A percentile compares a stretch with the other conserved stretches of the same genome.
phyloP scores from a whole-genome alignment of 2,888 invertebrate species.

The Polydrusus pterygomalis region DNA sequence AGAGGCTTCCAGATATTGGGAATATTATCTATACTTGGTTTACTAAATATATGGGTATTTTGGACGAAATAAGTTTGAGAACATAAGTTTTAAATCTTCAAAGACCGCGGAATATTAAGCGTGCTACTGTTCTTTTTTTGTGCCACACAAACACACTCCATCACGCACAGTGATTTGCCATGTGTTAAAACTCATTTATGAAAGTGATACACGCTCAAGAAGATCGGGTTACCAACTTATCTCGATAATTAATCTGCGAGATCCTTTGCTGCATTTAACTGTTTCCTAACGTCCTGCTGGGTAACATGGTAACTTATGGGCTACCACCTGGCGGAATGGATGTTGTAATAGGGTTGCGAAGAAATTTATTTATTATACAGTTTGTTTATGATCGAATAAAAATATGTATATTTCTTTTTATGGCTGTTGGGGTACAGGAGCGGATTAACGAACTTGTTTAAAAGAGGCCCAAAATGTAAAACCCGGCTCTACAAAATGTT shows the following conservation, averaged over 20 bases:
- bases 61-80: too few species aligned
- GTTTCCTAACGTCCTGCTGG: constrained; percentile 19
- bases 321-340: constrained; percentile 20
- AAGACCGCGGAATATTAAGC: not conserved
- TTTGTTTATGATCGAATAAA: too few species aligned
- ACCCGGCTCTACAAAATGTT: too few species aligned
- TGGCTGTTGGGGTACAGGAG: too few species aligned
- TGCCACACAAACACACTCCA: not conserved
- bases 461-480: too few species aligned
- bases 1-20: too few species aligned
- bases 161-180: constrained; percentile 20
- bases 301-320: constrained; percentile 21
- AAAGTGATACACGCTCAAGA: constrained; percentile 39
- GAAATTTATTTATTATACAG: not conserved
- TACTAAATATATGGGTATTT: too few species aligned
- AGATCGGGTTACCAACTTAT: constrained; percentile 35
- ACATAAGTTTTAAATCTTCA: too few species aligned
- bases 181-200: constrained; percentile 38
- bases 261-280: constrained; percentile 26
- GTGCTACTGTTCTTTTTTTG: constrained; percentile 13
- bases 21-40: too few species aligned
- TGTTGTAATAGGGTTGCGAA: not conserved
- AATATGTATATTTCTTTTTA: too few species aligned
- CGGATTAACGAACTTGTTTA: not conserved
- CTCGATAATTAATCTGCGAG: constrained; percentile 35